Percentiles rank a stretch among this genome's conserved stretches.
phyloP scores from a whole-genome alignment of 1,140 invertebrate species.

The Magallana angulata region DNA sequence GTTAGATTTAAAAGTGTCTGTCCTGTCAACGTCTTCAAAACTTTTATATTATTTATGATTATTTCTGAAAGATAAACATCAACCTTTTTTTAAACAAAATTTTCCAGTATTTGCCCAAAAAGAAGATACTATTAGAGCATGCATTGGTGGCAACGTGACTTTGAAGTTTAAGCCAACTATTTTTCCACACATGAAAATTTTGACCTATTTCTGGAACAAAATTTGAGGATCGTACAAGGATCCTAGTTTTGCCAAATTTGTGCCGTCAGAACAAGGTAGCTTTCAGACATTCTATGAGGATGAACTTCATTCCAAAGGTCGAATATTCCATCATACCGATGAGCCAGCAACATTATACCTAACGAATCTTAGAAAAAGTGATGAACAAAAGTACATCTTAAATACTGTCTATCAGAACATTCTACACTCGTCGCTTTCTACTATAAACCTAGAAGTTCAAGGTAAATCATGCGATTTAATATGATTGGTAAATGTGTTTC shows the following conservation, averaged over 20 bases:
- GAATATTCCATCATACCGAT: background rate
- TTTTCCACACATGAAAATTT: background rate
- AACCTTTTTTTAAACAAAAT: too few relatives aligned
- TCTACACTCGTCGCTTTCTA: too few relatives aligned
- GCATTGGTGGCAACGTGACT: background rate
- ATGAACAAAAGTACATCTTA: background rate
- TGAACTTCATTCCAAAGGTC: background rate
- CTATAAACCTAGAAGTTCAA: too few relatives aligned
- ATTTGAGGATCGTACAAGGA: background rate
- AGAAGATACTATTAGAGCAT: background rate
- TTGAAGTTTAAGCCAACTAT: background rate
- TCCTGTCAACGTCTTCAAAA: too few relatives aligned
- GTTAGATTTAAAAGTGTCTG: too few relatives aligned
- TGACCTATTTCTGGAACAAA: background rate
- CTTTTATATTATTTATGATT: too few relatives aligned
- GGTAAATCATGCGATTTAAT: too few relatives aligned
- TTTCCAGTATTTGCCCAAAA: background rate
- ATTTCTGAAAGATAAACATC: too few relatives aligned
- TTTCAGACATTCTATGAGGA: background rate
- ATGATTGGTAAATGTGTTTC: too few relatives aligned
- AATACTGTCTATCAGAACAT: too few relatives aligned
- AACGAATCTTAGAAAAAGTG: background rate
- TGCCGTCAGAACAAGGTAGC: background rate
- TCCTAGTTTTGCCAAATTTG: background rate
- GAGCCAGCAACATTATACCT: background rate